Conservation (phyloP, 2,113 vertebrate genomes). For the Oreocharis arfaki region DNA sequence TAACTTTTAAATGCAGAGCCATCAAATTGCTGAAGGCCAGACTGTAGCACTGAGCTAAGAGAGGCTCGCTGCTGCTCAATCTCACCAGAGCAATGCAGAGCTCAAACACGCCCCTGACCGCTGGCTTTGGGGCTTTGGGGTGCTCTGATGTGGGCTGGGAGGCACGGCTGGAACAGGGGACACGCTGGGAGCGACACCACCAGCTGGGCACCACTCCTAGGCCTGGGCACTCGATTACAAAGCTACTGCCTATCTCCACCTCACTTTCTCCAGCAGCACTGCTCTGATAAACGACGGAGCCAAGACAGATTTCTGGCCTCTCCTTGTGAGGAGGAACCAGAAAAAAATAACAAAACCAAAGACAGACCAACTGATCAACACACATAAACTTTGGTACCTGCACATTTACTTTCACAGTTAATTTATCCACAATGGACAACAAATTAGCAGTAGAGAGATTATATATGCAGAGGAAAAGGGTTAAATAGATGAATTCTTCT, state of each 20-base stretch:
- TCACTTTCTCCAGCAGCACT: not conserved
- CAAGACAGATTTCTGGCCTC: not conserved
- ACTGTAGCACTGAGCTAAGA: not conserved
- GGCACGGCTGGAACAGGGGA: not conserved
- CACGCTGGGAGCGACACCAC: not conserved
- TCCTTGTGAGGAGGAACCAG: not conserved
- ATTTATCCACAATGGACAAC: not conserved
- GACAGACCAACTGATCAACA: not conserved
- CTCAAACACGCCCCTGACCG: accelerated
- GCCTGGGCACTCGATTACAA: not conserved
- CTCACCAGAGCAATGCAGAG: accelerated
- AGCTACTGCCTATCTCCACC: not conserved
- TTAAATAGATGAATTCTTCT: not conserved
- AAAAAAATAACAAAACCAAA: not conserved
- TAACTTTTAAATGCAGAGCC: not conserved
- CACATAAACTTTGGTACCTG: not conserved
- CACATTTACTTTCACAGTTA: not conserved
- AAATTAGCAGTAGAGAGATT: not conserved
- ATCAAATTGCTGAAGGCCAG: not conserved
- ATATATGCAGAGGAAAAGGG: not conserved
- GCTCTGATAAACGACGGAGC: not conserved
- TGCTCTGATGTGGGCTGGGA: not conserved
- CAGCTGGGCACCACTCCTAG: not conserved
- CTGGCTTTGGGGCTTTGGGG: not conserved
- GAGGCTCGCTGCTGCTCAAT: not conserved